Percentiles rank a stretch among this genome's conserved stretches.
Evolutionary conservation across 2,797 vertebrate species (phyloP).

Genomic region (Lagodon rhomboides): DNA sequence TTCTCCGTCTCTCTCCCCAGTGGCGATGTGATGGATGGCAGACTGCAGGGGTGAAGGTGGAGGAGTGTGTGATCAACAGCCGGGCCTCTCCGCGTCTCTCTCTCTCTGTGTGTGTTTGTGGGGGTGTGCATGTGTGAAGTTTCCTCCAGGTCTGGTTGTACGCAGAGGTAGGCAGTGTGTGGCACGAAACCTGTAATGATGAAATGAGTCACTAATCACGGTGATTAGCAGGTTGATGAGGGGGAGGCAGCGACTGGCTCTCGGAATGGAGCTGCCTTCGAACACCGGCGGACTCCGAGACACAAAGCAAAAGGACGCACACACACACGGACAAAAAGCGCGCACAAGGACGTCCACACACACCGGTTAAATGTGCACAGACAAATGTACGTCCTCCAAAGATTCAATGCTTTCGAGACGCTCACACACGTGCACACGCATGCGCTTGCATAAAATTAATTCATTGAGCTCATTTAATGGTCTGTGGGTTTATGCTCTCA

Average conservation of each 20-base stretch:
- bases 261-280: conserved; percentile 37
- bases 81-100: conserved; percentile 32
- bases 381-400: conserved; percentile 43
- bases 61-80: conserved; percentile 73
- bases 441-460: conserved; percentile 69
- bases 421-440: conserved; percentile 28
- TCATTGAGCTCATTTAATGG: conserved; percentile 77
- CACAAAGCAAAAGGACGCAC: conserved; percentile 24
- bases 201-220: conserved; percentile 82
- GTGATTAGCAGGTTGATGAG: conserved; percentile 77
- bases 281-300: conserved; percentile 32
- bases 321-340: conserved; percentile 3
- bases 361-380: conserved; percentile 41
- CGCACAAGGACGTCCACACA: conserved; percentile 8
- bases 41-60: conserved; percentile 81
- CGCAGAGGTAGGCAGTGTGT: conserved; percentile 58
- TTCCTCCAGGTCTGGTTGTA: conserved; percentile 48
- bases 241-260: conserved; percentile 47
- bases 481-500: conserved; percentile 78
- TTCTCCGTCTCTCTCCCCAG: conserved; percentile 58
- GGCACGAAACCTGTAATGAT: conserved; percentile 78
- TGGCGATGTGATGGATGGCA: conserved; percentile 78
- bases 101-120: conserved; percentile 35
- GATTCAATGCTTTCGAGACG: conserved; percentile 44
- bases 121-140: conserved; percentile 31